Base-by-base conservation (phyloP, 2,888 invertebrate genomes). In the Exocentrus adspersus region DNA sequence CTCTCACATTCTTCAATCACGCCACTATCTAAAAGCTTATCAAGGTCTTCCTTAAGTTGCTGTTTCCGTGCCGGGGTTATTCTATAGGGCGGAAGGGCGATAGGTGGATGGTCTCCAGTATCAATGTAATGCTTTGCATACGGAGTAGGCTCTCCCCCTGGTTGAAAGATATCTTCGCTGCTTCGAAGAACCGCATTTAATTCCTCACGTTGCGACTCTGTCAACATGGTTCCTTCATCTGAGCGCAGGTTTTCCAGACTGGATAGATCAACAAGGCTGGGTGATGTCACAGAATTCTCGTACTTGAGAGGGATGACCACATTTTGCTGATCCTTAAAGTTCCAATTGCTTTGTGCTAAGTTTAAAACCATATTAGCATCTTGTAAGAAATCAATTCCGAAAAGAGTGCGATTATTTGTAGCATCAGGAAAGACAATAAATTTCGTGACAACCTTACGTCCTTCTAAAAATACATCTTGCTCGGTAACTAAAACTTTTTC, bases 91-190 rank as follows among this genome's bases (percentile, higher is more conserved):
- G 57, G 30, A 21, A 61, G 16, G 9, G 60, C 41, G 6, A 68
- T 46, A 12, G 65, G 67, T 2, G 24, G 57, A 24, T 57, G 48
- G 21, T 53, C 54, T 1, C 58, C 57, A 12, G 66, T 66, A 17
- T 56, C 52, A 9, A 66, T 66, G 2, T 16, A 20, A 46, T 65
- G 62, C 20, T 30, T 57, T 1, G 32, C 41, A 24, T 50, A 62
- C 10, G 28, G 51, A 19, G 57, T 59, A 1, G 62, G 20, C 24
- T 16, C 24, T 16, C 59, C 51, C 37, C 51, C 16, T 19, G n/a
- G 12, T 28, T 24, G 9, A 14, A 58, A 62, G 19, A 50, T 32
- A 50, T 62, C 42, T 9, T 30, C n/a, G 20, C 32, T 37, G 30
- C 28, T 48, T 1, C 16, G 28, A 3, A 58, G 17, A 1, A 58